phyloP scores from a whole-genome alignment of 1,140 invertebrate genomes.

The Heliconius melpomene region DNA sequence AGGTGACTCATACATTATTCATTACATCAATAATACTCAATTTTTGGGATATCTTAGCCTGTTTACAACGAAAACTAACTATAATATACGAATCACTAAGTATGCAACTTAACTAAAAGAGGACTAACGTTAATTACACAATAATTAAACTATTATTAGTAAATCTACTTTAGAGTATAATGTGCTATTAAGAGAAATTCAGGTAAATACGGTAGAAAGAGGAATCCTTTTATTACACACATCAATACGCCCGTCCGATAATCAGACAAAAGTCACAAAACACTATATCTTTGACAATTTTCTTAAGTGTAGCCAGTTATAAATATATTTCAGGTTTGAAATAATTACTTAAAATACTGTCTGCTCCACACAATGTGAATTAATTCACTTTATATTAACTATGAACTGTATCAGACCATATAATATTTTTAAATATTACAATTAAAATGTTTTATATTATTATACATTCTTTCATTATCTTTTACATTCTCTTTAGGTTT shows the following conservation, averaged over 20 bases:
- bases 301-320: constrained; percentile 1
- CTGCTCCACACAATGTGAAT: neutral
- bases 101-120: constrained; percentile 14
- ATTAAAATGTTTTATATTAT: too few species aligned
- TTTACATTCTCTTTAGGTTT: too few species aligned
- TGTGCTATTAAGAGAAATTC: constrained; percentile 18
- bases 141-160: neutral
- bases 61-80: constrained; percentile 57
- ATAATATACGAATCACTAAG: constrained; percentile 23
- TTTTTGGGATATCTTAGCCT: constrained; percentile 50
- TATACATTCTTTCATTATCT: too few species aligned
- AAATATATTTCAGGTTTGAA: neutral
- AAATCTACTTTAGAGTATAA: neutral
- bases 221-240: constrained; percentile 30
- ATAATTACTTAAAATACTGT: neutral
- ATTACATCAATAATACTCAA: constrained; percentile 44
- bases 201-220: constrained; percentile 18
- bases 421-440: too few species aligned
- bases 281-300: constrained; percentile 40
- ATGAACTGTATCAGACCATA: too few species aligned
- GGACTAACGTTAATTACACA: neutral
- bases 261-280: constrained; percentile 45
- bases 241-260: constrained; percentile 52
- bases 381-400: too few species aligned
- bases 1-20: constrained; percentile 63